Base-by-base conservation (phyloP, 2,888 invertebrate genomes). In the Caenorhabditis drosophilae region DNA sequence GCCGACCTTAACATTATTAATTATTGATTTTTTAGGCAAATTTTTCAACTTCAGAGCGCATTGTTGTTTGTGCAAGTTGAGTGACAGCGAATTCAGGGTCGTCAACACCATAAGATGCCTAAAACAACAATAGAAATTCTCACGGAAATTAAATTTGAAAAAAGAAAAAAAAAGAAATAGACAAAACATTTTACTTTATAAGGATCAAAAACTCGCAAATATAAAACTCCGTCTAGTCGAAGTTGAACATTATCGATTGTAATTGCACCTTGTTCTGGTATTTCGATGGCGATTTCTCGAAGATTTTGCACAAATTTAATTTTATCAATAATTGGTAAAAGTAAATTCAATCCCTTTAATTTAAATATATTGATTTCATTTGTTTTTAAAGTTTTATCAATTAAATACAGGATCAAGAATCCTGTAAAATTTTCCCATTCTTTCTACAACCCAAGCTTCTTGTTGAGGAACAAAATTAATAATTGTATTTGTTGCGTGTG, bases 41-140 rank as follows among this genome's bases (percentile, higher is more conserved):
- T 16, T 16, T 4, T 23, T 7, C 35, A 16, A 72, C 73, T 85
- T 98, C 98, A 0, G 96, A 96, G 84, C 98, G 89, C 98, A 98
- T 99, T 0, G 98, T 98, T 0, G 98, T 99, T 87, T 98, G 98
- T 2, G 98, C 98, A 44, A 99, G 86, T 85, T 98, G 97, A 1
- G 96, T 96, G 63, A 98, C 93, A 0, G 98, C 98, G 88, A 95
- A 99, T 85, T 98, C 97, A 0, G 97, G 94, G 86, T 99, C 97
- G 86, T 97, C 96, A 11, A 98, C 97, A 22, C 97, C 97, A 85
- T 98, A 98, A 71, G 95, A 94, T 84, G 92, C 90, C 86, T 73
- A 34, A 18, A 62, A 67, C 35, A 51, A 25, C 7, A 20, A 23
- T 12, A 41, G 16, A 12, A 38, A n/a, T n/a, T n/a, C n/a, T n/a